Conservation (phyloP, 2,888 invertebrate species). For the Spodoptera picta region DNA sequence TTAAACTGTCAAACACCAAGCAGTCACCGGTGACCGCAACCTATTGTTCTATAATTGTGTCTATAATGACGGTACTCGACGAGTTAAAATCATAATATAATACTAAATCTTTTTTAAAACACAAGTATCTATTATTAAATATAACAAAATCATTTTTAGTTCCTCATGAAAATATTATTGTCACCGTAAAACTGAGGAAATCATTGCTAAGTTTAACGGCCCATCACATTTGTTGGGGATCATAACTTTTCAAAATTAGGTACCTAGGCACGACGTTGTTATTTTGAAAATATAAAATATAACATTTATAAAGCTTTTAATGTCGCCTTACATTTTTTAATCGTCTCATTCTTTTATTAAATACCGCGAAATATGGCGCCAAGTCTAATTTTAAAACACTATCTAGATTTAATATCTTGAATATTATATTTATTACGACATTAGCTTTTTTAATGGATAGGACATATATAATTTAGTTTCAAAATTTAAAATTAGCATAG, state of each 20-base stretch:
- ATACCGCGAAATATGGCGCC: slow-evolving; percentile 20
- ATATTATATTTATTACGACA: no score
- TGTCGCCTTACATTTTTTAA: slow-evolving; percentile 23
- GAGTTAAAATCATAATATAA: no score
- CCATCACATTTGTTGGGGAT: slow-evolving; percentile 32
- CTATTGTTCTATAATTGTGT: no score
- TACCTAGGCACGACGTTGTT: slow-evolving; percentile 13
- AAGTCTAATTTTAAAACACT: slow-evolving; percentile 27
- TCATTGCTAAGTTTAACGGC: slow-evolving; percentile 30
- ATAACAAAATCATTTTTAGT: slow-evolving; percentile 5
- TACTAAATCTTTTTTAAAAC: no score
- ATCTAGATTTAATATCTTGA: no score
- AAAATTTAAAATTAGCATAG: no score
- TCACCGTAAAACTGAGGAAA: slow-evolving; percentile 31
- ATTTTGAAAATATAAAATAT: slow-evolving; percentile 21
- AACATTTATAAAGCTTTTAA: slow-evolving; percentile 23
- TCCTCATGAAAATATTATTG: slow-evolving; percentile 23
- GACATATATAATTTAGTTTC: no score
- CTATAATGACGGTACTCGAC: no score
- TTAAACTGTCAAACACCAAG: no score
- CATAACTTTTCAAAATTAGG: slow-evolving; percentile 23
- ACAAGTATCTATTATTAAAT: not conserved
- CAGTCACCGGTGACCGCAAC: no score
- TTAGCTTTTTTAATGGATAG: no score
- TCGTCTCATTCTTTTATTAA: slow-evolving; percentile 4